phyloP scores from a whole-genome alignment of 2,797 vertebrate species.

The Manis pentadactyla region DNA sequence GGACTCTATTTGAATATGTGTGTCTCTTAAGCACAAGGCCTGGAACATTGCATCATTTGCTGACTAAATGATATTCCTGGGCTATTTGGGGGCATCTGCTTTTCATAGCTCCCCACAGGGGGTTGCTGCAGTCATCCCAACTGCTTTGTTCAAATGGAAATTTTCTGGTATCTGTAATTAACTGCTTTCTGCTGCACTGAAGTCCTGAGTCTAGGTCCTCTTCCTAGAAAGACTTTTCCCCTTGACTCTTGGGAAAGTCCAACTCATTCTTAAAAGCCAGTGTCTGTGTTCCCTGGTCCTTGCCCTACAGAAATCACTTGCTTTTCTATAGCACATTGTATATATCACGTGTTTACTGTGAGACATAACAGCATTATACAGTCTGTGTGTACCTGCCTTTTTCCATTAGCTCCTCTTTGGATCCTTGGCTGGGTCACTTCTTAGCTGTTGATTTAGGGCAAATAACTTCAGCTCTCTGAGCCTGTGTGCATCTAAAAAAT shows the following conservation, averaged over 20 bases:
- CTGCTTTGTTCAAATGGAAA: background rate
- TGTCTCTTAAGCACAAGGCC: background rate
- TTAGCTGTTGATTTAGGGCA: background rate
- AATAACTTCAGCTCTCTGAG: constrained; percentile 11
- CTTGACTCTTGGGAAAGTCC: background rate
- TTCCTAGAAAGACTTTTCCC: background rate
- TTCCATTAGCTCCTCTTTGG: background rate
- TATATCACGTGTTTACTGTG: background rate
- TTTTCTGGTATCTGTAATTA: background rate
- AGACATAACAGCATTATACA: background rate
- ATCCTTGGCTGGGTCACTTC: background rate
- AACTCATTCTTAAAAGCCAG: background rate
- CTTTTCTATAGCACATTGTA: background rate
- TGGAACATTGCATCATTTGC: background rate
- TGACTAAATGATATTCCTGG: background rate
- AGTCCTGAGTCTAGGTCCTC: background rate
- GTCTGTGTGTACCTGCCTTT: background rate
- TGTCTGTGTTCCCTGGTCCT: background rate
- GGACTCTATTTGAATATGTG: background rate
- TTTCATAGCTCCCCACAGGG: background rate
- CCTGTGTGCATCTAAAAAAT: background rate
- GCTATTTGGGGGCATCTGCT: background rate
- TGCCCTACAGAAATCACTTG: background rate
- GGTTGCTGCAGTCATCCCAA: background rate
- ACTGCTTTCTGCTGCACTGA: background rate